Evolutionary conservation across 2,888 invertebrate genomes (phyloP).

Genomic region (Aphodius granarius): DNA sequence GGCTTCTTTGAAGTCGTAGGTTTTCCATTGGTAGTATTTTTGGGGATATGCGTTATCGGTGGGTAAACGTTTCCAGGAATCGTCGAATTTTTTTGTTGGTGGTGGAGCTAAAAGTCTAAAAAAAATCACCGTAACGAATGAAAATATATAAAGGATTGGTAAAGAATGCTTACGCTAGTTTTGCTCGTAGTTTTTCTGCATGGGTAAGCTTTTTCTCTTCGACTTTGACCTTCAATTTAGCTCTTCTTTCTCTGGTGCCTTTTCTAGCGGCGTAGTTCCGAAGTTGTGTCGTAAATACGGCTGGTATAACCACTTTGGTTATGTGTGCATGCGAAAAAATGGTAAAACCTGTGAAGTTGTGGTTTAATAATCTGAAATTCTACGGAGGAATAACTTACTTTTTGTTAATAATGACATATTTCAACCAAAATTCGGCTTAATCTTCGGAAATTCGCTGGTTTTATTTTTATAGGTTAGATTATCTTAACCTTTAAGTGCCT

Average conservation of each 20-base stretch:
- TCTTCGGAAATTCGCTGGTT: not conserved
- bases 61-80: conserved; percentile 59
- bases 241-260: conserved; percentile 77
- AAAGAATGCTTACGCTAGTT: conserved; percentile 55
- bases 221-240: conserved; percentile 66
- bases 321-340: not conserved
- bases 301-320: not conserved
- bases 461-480: not conserved
- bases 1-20: conserved; percentile 75
- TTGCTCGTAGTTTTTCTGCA: conserved; percentile 67
- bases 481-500: not conserved
- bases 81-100: conserved; percentile 61
- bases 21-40: conserved; percentile 60
- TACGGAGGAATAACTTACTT: not conserved
- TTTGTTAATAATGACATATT: conserved; percentile 21
- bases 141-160: too few species aligned
- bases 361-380: not conserved
- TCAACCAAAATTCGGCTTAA: not conserved
- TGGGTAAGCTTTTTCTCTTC: conserved; percentile 76
- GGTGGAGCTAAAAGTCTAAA: conserved; percentile 52
- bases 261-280: conserved; percentile 75
- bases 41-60: conserved; percentile 67
- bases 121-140: too few species aligned
- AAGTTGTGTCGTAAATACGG: conserved; percentile 24
- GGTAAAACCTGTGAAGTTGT: not conserved